Evolutionary conservation across 1,140 invertebrate genomes (phyloP), one percentile per base, ranked within the genome.

Genomic region (Drosophila mojavensis): DNA sequence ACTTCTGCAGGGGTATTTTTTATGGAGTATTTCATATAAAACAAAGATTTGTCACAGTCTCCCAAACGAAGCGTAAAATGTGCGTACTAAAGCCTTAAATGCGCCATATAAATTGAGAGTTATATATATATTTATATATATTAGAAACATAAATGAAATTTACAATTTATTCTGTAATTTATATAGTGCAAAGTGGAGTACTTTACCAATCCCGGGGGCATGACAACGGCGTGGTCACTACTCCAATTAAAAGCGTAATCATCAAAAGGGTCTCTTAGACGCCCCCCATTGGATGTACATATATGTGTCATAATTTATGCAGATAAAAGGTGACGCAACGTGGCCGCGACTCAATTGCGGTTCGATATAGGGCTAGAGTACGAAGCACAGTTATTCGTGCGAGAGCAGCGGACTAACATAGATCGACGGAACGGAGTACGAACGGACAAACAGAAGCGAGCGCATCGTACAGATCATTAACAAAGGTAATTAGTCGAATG

Each of bases 321-420:
- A 61, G 70, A 73, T 73, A 73, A 73, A 73, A 73, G 41, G 60
- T 73, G 64, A 61, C 64, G 70, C 64, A 61, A 73, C 30, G 30
- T 9, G 15, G 64, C 17, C 50, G 5, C 55, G 26, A 47, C 20
- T 15, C 56, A 26, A 47, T 33, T 45, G 9, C 48, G 20, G 9
- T 13, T 11, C 11, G 30, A 54, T 67, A 62, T 62, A 56, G 65
- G 65, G 64, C 51, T 50, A 41, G 67, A 41, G 5, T 43, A n/a
- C 20, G 9, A 17, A 47, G 67, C 67, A 15, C 60, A 75, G 72
- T 75, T 70, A 24, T 24, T 9, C n/a, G 45, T 64, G 67, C 30
- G 60, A 58, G 13, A 36, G 66, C 67, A 39, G 64, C 28, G 43
- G 59, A 58, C 39, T 53, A 20, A 26, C 56, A 56, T 45, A 58